These are phyloP conservation scores for Cyclophora albipunctata DNA, from an alignment of 2,888 invertebrate species.

Conservation along the genomic window DNA sequence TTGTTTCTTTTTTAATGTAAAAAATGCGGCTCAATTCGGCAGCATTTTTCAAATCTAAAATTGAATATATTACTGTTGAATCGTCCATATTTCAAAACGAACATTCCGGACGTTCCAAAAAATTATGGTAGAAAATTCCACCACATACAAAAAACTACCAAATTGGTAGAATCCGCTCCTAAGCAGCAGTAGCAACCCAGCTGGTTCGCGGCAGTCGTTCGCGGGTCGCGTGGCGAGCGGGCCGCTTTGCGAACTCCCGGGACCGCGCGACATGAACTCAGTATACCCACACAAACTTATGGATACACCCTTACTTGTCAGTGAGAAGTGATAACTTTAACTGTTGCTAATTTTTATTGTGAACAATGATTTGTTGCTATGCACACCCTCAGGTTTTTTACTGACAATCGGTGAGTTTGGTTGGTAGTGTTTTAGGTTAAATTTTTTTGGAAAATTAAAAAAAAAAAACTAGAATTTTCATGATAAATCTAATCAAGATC, in stretches of 20 bases:
- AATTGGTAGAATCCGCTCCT: slow-evolving; percentile 13
- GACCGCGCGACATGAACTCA: slow-evolving; percentile 49
- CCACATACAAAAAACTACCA: slow-evolving; percentile 5
- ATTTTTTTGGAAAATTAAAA: too few relatives aligned
- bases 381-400: slow-evolving; percentile 62
- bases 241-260: slow-evolving; percentile 29
- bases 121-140: neutral
- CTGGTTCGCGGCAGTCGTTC: slow-evolving; percentile 50
- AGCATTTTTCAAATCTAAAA: too few relatives aligned
- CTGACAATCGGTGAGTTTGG: slow-evolving; percentile 66
- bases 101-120: too few relatives aligned
- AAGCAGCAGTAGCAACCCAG: slow-evolving; percentile 33
- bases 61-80: too few relatives aligned
- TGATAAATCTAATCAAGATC: too few relatives aligned
- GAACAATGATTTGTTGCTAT: slow-evolving; percentile 45
- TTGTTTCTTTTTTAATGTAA: too few relatives aligned
- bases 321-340: slow-evolving; percentile 33
- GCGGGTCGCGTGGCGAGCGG: slow-evolving; percentile 46
- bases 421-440: neutral
- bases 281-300: slow-evolving; percentile 28
- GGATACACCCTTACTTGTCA: slow-evolving; percentile 32
- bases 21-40: too few relatives aligned
- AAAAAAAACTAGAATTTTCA: too few relatives aligned
- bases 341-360: slow-evolving; percentile 8
- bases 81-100: too few relatives aligned